Evolutionary conservation across 2,888 invertebrate genomes (phyloP), one percentile per base, ranked within the genome.

Genomic region (Gymnocheta viridis): DNA sequence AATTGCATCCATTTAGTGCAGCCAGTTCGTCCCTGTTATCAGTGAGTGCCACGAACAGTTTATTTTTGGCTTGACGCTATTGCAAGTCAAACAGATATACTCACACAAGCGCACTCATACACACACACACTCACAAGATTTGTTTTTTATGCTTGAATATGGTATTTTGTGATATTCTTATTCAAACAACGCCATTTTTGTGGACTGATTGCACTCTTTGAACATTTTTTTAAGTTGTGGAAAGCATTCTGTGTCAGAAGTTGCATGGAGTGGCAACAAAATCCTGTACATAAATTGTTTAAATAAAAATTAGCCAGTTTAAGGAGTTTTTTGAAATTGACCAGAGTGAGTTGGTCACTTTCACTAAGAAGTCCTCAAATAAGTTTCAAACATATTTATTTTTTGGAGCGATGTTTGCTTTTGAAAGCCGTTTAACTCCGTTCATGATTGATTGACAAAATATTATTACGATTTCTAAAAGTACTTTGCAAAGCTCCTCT

Each of bases 161-260:
- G 6, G 22, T 22, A 6, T 27, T n/a, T 41, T 38, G 51, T 62
- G 3, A 38, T 27, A 10, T 41, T 41, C 4, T 60, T 67, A 24
- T 51, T 41, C 24, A 35, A 58, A 49, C 17, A 66, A 41, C 66
- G 54, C 80, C 58, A 66, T 80, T 80, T 67, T 69, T 73, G 6
- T 66, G 14, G 5, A 0, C 35, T 56, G 56, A 67, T 49, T 73
- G 73, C 66, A 66, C 22, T 73, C 17, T 73, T 81, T 60, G 27
- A 6, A 49, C 67, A 24, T 60, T 47, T 35, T 17, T 72, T 32
- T 17, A 41, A 81, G 60, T 74, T 49, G 66, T 41, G 22, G 19
- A 77, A 49, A 66, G 6, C 62, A 7, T 47, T 24, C 4, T 5
- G 0, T 22, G 3, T 0, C 67, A 74, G 67, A 32, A 22, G 14